phyloP scores from a whole-genome alignment of 2,113 vertebrate genomes.

The Pteruthius melanotis region DNA sequence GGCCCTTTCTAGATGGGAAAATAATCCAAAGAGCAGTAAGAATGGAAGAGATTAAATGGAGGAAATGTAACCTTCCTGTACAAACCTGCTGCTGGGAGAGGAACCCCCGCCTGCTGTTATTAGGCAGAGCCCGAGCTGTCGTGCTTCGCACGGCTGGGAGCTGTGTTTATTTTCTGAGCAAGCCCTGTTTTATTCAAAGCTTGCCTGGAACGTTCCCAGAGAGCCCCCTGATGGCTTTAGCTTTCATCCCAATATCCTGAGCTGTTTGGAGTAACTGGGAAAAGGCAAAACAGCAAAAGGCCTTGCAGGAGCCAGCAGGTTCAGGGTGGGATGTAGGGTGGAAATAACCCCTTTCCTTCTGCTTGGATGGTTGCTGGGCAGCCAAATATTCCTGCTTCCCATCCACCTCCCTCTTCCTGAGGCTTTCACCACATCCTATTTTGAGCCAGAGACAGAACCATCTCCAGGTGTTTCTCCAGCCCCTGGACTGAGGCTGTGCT shows the following conservation, averaged over 20 bases:
- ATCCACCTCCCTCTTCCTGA: neutral
- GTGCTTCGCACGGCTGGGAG: neutral
- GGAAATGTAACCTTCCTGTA: conserved; percentile 25
- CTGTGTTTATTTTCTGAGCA: conserved; percentile 14
- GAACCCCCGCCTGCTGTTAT: neutral
- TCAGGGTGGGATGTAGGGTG: neutral
- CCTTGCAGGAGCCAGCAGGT: neutral
- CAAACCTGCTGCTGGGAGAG: neutral
- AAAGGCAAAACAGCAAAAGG: neutral
- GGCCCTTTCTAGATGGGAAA: neutral
- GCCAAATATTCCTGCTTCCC: neutral
- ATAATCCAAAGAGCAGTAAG: conserved; percentile 1
- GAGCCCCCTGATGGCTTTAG: conserved; percentile 41
- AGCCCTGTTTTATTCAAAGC: neutral
- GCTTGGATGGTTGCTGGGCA: neutral
- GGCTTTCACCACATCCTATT: neutral
- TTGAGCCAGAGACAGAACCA: neutral
- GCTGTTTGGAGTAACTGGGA: neutral
- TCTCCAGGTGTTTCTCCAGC: neutral
- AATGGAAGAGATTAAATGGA: conserved; percentile 33
- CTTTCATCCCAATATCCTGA: neutral
- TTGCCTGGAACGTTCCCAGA: neutral
- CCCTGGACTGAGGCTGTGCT: neutral
- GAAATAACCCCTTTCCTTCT: neutral
- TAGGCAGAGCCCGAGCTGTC: neutral